Conservation (phyloP, 2,797 vertebrate species). For the Acanthornis magna region DNA sequence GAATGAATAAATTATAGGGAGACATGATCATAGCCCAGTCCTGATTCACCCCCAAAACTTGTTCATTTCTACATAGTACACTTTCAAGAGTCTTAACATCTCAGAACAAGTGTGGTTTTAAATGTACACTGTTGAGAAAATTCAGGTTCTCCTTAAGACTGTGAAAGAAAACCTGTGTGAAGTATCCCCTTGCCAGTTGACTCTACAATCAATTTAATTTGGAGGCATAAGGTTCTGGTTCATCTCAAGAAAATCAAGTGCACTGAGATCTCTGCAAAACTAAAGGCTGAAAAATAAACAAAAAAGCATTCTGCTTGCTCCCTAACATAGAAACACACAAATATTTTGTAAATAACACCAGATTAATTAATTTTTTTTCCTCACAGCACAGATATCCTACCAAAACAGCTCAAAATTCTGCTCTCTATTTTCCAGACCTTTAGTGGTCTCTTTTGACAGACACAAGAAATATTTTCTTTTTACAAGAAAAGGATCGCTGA, state of each 20-base stretch:
- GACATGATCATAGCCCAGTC: background rate
- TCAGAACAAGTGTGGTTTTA: background rate
- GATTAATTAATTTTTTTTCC: background rate
- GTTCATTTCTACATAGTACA: background rate
- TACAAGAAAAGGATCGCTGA: background rate
- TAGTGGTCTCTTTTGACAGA: background rate
- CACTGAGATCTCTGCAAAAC: background rate
- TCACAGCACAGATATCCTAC: background rate
- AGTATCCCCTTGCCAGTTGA: background rate
- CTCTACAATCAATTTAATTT: background rate
- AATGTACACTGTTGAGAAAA: background rate
- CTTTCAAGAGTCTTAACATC: background rate
- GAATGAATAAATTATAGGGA: conserved; percentile 28
- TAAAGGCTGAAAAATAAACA: background rate
- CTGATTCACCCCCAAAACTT: background rate
- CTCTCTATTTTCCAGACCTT: background rate
- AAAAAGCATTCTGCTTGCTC: background rate
- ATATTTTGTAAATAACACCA: background rate
- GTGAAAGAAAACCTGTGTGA: background rate
- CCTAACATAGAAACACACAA: background rate
- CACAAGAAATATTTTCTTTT: background rate
- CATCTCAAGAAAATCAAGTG: background rate
- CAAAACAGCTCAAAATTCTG: background rate
- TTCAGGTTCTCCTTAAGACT: background rate
- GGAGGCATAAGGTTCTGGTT: background rate